A percentile compares a stretch with the other conserved stretches of the same genome.
Evolutionary conservation across 2,113 vertebrate genomes (phyloP).

Genomic region (Entomyzon cyanotis): DNA sequence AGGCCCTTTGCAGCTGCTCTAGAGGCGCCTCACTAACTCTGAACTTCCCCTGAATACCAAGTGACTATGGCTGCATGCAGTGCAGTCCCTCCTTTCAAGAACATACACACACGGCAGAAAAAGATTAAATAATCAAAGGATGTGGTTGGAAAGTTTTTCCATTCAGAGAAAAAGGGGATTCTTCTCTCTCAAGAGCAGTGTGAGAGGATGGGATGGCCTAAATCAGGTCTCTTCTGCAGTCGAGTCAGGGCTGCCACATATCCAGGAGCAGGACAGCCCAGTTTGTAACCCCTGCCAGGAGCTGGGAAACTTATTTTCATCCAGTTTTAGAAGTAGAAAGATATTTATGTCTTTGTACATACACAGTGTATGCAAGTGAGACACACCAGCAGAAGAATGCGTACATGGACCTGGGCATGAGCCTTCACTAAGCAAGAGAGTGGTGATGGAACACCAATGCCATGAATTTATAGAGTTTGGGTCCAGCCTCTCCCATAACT

Average conservation of each 20-base stretch:
- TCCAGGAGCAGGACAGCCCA: neutral
- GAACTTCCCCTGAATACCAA: constrained; percentile 57
- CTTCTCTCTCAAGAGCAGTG: neutral
- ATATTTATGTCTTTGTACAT: neutral
- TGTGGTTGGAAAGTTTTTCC: neutral
- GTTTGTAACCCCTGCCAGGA: neutral
- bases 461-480: neutral
- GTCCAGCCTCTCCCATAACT: neutral
- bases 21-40: constrained; percentile 61
- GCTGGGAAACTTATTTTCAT: neutral
- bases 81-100: neutral
- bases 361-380: neutral
- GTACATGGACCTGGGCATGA: neutral
- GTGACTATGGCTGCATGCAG: neutral
- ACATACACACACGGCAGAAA: neutral
- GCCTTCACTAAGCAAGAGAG: accelerated
- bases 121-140: constrained; percentile 1
- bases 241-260: neutral
- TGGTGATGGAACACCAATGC: neutral
- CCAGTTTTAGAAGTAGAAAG: neutral
- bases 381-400: neutral
- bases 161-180: neutral
- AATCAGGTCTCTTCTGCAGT: neutral
- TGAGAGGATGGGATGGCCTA: neutral
- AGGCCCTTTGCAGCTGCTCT: constrained; percentile 62